Conservation (phyloP, 2,797 vertebrate species). For the Acomys russatus region DNA sequence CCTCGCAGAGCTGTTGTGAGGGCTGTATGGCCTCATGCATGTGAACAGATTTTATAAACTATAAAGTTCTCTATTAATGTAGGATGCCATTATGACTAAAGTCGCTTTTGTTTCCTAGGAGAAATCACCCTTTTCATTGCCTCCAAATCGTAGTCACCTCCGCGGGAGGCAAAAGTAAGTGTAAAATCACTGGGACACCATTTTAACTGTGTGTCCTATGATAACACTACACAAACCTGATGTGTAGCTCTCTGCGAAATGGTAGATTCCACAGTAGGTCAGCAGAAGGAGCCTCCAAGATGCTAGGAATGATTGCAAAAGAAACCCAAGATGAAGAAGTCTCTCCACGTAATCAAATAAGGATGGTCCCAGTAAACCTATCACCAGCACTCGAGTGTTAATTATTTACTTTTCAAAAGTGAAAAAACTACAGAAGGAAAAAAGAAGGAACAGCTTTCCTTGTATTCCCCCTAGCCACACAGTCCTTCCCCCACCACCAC, state of each 20-base stretch:
- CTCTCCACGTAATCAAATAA: not conserved
- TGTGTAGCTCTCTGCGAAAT: too few species aligned
- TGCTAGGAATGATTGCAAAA: not conserved
- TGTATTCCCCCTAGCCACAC: not conserved
- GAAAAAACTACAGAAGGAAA: not conserved
- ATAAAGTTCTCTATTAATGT: slow-evolving; percentile 73
- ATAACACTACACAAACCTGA: not conserved
- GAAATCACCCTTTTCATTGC: slow-evolving; percentile 59
- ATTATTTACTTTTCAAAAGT: slow-evolving; percentile 64
- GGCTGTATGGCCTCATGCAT: slow-evolving; percentile 73
- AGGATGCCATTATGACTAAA: slow-evolving; percentile 61
- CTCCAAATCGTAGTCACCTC: slow-evolving; percentile 31
- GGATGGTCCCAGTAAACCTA: slow-evolving; percentile 9
- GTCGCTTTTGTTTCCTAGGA: slow-evolving; percentile 63
- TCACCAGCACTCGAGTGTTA: not conserved
- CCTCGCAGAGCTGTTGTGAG: slow-evolving; percentile 74
- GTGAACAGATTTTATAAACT: slow-evolving; percentile 83
- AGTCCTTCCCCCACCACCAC: too few species aligned
- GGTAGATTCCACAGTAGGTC: not conserved
- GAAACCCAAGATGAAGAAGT: not conserved
- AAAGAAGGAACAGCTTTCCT: not conserved
- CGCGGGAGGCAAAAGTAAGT: not conserved
- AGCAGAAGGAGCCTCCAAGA: not conserved
- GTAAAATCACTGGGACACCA: not conserved
- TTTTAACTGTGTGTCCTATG: not conserved